Evolutionary conservation across 2,888 invertebrate genomes (phyloP), one percentile per base, ranked within the genome.

Genomic region (Pandemis cinnamomeana): DNA sequence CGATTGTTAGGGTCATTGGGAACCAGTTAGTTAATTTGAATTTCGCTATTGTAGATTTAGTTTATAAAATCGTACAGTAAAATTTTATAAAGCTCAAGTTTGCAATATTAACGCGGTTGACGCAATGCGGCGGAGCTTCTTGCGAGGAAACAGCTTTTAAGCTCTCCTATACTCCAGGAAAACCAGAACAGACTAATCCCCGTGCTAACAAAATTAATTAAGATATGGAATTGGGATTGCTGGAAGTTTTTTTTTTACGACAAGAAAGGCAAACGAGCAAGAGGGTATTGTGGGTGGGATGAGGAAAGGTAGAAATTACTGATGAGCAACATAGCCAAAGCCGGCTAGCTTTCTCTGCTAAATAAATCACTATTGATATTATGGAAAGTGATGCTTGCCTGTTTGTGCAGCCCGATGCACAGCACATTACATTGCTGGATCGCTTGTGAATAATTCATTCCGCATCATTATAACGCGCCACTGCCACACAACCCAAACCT

Each of bases 401-500:
- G 27, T 36, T 67, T 69, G 71, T 71, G 71, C 67, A 70, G 42
- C 27, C 27, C 73, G 73, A 70, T 74, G 73, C 73, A 71, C 70
- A 85, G 55, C 60, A 48, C 61, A 84, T 85, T 86, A 84, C 83
- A 86, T 86, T 82, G 84, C 82, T 80, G 79, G 80, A 78, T 79
- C 79, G 79, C 82, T 83, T 77, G 81, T 91, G 87, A 91, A 91
- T 92, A 82, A 91, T 91, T 90, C 91, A 91, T 90, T 81, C 74
- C 80, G 82, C 82, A 83, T 64, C 55, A 70, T 61, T 67, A 69
- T 7, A 63, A 27, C 53, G 60, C 66, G 51, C 71, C 51, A 53
- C 67, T 71, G 72, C 71, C 69, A 74, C 58, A 71, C 72, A 82
- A 79, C 83, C 78, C 80, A 86, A 84, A 87, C 90, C 90, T 82